Base-by-base conservation (phyloP, 92 coral and sea anemone species). In the Umimayanthus kanabou region DNA sequence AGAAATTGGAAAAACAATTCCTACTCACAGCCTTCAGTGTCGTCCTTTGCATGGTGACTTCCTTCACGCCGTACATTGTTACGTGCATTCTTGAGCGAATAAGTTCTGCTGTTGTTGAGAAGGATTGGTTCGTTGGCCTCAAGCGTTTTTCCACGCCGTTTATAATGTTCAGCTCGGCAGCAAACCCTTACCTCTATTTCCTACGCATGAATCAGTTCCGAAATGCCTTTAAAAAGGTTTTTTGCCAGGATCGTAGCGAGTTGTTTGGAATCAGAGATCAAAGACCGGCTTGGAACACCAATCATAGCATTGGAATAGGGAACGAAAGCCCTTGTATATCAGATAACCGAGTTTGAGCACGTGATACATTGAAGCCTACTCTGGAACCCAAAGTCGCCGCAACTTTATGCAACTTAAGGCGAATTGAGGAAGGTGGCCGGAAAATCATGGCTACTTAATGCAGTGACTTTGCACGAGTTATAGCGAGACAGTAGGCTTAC, bases 1-100 rank as follows among this genome's bases (percentile, higher is more conserved):
- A 73, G 40, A 73, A 73, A 30, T 4, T 73, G 23, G 77, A 73
- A 39, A 73, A 73, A 30, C 7, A 33, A 7, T 73, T 29, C 39
- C 25, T 73, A 14, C 15, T 9, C 11, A 73, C 77, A 73, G 77
- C 77, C 7, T 73, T 73, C 23, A 28, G 25, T 28, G 40, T 73
- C 40, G 77, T 73, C 11, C 45, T 73, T 2, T 73, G 77, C 40
- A 73, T 73, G 77, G 40, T 73, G 22, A 39, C 30, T 29, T 73
- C 77, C 18, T 73, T 73, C 22, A 73, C 77, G 77, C 77, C 77
- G 40, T 73, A 73, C 40, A 73, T 73, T 73, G 77, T 18, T 39
- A 29, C 42, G 9, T 5, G 37, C 40, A 73, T 73, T 29, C 16
- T 73, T 39, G 40, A 73, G 77, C 22, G 40, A 73, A 30, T 16